Evolutionary conservation across 1,140 invertebrate genomes (phyloP), one percentile per base, ranked within the genome.

Genomic region (Helicorthomorpha holstii): DNA sequence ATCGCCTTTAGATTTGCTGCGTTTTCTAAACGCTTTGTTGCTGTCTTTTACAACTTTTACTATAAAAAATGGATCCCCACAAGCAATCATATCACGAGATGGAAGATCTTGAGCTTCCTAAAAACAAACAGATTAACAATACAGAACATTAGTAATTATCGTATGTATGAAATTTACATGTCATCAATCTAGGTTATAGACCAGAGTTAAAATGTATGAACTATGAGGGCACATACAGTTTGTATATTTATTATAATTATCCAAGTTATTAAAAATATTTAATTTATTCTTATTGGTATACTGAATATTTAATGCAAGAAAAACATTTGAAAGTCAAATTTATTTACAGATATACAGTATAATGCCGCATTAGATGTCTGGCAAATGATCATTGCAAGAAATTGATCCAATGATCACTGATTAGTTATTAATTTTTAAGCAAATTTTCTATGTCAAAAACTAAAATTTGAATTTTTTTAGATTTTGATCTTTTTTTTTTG

Each of bases 71-170:
- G 44, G 44, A 19, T 46, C 44, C 21, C 44, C 44, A 19, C 25
- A 46, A 19, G 44, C 19, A 22, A 22, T 12, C 4, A 7, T 46
- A 19, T 46, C 44, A 10, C 44, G 7, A 4, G 24, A 4, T 7
- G 44, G 44, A 7, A 46, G 44, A 46, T 46, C 44, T 21, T 21
- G 44, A 46, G 44, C 44, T 46, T 46, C 44, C 44, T 46, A 25
- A 46, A 46, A 4, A 7, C 7, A 19, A 12, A 41, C 38, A 41
- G 19, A 12, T 41, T 19, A 19, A 12, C 12, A 41, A 41, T 41
- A 41, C 38, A 41, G 12, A 12, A 41, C 38, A 41, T 41, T 12
- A 41, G 38, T 12, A 41, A 41, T 41, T 41, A 12, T 19, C 19
- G 38, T 19, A 41, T 41, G 12, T 19, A 41, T 12, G 38, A 41